Evolutionary conservation across 2,888 invertebrate species (phyloP).

Genomic region (Tiphia femorata): DNA sequence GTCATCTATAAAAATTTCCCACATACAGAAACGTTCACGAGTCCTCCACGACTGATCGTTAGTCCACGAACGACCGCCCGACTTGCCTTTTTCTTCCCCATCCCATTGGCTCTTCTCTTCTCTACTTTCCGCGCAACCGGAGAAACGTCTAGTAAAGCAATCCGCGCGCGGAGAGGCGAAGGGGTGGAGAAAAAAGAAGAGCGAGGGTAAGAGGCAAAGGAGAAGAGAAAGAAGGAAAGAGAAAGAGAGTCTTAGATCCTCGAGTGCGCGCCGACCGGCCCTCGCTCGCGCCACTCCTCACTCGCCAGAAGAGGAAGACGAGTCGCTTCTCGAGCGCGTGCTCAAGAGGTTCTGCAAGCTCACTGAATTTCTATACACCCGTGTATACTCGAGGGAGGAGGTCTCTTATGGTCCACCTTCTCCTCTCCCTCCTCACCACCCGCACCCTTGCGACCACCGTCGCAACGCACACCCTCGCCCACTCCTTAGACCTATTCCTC

Average conservation of each 20-base stretch:
- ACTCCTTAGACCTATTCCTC: conserved; percentile 38
- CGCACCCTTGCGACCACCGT: not conserved
- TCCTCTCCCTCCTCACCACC: not conserved
- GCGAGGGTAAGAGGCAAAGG: no score
- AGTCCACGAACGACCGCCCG: not conserved
- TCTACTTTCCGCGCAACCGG: not conserved
- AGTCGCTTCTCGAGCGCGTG: conserved; percentile 48
- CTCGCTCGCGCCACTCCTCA: no score
- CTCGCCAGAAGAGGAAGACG: conserved; percentile 44
- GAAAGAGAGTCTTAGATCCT: no score
- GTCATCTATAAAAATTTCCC: no score
- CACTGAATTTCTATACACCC: conserved; percentile 49
- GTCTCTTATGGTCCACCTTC: conserved; percentile 10
- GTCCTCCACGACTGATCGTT: no score
- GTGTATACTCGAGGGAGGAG: conserved; percentile 22
- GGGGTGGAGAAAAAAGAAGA: conserved; percentile 8
- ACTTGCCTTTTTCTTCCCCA: not conserved
- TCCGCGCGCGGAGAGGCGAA: not conserved
- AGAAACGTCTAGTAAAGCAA: not conserved
- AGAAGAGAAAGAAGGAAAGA: no score
- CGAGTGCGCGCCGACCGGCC: no score
- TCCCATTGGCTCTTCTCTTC: not conserved
- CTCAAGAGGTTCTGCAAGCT: conserved; percentile 56
- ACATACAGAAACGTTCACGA: no score
- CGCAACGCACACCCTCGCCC: conserved; percentile 11